Percentiles rank a stretch among this genome's conserved stretches.
phyloP scores from a whole-genome alignment of 2,113 vertebrate genomes.

The Chauna torquata region DNA sequence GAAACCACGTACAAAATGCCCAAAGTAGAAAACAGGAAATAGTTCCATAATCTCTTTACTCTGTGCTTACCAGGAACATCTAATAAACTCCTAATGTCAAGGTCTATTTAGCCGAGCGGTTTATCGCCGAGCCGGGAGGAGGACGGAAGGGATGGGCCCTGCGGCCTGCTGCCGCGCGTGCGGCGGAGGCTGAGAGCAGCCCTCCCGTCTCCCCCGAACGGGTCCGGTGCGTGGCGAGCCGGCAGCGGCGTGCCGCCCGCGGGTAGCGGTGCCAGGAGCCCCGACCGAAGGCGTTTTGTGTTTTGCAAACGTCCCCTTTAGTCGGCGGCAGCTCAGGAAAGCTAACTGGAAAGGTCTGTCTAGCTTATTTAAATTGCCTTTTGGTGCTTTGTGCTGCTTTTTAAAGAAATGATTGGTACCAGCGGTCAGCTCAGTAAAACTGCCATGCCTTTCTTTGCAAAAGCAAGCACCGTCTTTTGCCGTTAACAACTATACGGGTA shows the following conservation, averaged over 20 bases:
- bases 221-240: not conserved
- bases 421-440: not conserved
- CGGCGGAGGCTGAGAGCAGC: not conserved
- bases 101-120: not conserved
- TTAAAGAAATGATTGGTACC: not conserved
- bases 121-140: not conserved
- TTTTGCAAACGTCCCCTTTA: not conserved
- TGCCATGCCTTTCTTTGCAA: not conserved
- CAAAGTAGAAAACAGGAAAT: not conserved
- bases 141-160: not conserved
- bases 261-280: not conserved
- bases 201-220: rapidly evolving
- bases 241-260: not conserved
- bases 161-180: not conserved
- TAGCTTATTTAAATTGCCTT: not conserved
- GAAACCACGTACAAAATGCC: not conserved
- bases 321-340: not conserved
- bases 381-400: not conserved
- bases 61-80: not conserved
- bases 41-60: not conserved
- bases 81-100: not conserved
- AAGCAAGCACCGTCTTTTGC: not conserved
- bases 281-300: not conserved
- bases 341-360: not conserved
- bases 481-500: not conserved